phyloP scores from a whole-genome alignment of 2,888 invertebrate genomes.

The Ferrisia virgata region DNA sequence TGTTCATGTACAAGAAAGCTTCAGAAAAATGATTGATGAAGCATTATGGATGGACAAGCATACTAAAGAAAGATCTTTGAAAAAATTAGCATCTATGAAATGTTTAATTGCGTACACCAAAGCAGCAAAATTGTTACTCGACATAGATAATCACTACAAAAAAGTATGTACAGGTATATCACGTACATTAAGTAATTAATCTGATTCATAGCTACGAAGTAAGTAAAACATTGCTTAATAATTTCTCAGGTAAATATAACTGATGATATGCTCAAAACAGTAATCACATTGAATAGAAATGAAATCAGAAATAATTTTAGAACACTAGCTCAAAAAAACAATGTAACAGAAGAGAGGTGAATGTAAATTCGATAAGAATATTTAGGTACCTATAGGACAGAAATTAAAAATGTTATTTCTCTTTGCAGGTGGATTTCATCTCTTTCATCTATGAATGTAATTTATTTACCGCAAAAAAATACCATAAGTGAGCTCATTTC shows the following conservation, averaged over 20 bases:
- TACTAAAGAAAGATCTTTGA: slow-evolving; percentile 66
- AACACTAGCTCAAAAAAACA: neutral
- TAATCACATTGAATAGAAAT: slow-evolving; percentile 54
- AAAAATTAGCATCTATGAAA: slow-evolving; percentile 68
- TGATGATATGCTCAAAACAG: slow-evolving; percentile 62
- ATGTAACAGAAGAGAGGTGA: neutral
- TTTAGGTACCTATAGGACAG: too few species aligned
- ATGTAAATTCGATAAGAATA: neutral
- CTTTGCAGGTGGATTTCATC: neutral
- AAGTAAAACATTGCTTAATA: too few species aligned
- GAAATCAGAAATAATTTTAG: slow-evolving; percentile 37
- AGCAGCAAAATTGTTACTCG: neutral
- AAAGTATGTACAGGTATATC: too few species aligned
- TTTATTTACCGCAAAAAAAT: slow-evolving; percentile 68
- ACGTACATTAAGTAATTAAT: too few species aligned
- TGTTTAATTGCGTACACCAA: slow-evolving; percentile 75
- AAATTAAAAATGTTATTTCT: too few species aligned
- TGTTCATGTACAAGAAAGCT: slow-evolving; percentile 68
- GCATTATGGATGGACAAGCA: slow-evolving; percentile 77
- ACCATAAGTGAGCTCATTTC: slow-evolving; percentile 67
- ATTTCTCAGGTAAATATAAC: slow-evolving; percentile 61
- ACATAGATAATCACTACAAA: too few species aligned
- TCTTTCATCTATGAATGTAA: slow-evolving; percentile 58
- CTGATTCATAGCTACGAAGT: too few species aligned
- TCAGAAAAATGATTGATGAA: slow-evolving; percentile 65